Conservation (phyloP, 2,797 vertebrate species). For the Sebastes oblongus region DNA sequence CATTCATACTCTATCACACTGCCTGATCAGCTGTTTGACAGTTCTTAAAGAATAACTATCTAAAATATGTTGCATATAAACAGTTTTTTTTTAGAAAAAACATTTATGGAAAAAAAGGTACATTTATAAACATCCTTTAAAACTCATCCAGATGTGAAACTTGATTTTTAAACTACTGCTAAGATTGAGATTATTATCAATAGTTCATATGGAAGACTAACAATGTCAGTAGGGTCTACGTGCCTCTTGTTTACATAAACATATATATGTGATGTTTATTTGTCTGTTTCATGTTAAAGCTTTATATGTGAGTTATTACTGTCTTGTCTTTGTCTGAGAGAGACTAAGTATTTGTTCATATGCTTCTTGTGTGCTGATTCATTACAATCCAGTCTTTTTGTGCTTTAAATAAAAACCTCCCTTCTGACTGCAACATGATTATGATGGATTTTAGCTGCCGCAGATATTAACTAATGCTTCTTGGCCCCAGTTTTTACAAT, state of each 20-base stretch:
- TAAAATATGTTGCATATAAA: slow-evolving; percentile 25
- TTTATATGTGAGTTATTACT: slow-evolving; percentile 46
- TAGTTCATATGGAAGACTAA: slow-evolving; percentile 73
- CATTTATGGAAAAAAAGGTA: not conserved
- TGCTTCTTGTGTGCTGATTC: slow-evolving; percentile 55
- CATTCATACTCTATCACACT: slow-evolving; percentile 60
- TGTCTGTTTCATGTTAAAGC: slow-evolving; percentile 50
- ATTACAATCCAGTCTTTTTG: slow-evolving; percentile 28
- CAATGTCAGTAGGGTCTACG: slow-evolving; percentile 56
- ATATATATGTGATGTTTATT: slow-evolving; percentile 63
- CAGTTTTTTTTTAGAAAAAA: not conserved
- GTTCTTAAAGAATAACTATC: not conserved
- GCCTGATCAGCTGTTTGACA: slow-evolving; percentile 27
- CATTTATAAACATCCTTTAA: slow-evolving; percentile 33
- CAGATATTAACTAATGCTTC: slow-evolving; percentile 19
- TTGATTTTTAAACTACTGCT: slow-evolving; percentile 3
- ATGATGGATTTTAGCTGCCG: slow-evolving; percentile 9
- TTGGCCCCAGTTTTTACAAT: slow-evolving; percentile 40
- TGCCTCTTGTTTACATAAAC: slow-evolving; percentile 72
- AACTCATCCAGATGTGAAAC: not conserved
- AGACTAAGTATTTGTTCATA: slow-evolving; percentile 37
- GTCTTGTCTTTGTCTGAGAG: slow-evolving; percentile 55
- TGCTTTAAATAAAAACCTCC: not conserved
- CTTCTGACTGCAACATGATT: not conserved
- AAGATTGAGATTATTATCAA: slow-evolving; percentile 9